These are phyloP conservation scores for Lomographa bimaculata DNA, from an alignment of 2,888 invertebrate species.

Conservation along the genomic window DNA sequence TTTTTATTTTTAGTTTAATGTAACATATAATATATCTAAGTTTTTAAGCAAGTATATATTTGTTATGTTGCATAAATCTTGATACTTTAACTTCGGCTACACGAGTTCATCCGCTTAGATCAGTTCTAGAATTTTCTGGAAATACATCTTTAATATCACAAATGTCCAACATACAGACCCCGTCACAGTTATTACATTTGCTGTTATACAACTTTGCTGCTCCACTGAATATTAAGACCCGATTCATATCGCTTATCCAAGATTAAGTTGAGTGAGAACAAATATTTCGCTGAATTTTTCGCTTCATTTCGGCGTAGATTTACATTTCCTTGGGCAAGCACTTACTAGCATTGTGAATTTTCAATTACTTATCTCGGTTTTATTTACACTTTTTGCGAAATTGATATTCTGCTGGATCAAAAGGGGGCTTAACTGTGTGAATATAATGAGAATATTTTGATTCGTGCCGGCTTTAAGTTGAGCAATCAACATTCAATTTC, in stretches of 20 bases:
- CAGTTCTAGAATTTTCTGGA: too few species aligned
- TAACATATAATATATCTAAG: too few species aligned
- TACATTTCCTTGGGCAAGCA: slow-evolving; percentile 33
- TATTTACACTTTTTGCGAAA: slow-evolving; percentile 27
- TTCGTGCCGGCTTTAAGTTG: too few species aligned
- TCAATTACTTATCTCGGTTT: slow-evolving; percentile 33
- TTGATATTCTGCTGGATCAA: slow-evolving; percentile 18
- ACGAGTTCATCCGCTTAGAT: too few species aligned
- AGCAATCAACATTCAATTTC: too few species aligned
- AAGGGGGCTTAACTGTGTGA: slow-evolving; percentile 6
- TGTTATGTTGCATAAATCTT: too few species aligned
- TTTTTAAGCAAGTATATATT: too few species aligned
- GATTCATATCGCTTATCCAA: slow-evolving; percentile 34
- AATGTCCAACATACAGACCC: neutral
- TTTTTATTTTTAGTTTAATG: too few species aligned
- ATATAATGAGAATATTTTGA: too few species aligned
- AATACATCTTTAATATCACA: too few species aligned
- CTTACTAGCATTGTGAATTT: slow-evolving; percentile 33
- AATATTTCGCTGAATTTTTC: slow-evolving; percentile 34
- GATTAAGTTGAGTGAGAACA: slow-evolving; percentile 37
- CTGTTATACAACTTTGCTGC: slow-evolving; percentile 7
- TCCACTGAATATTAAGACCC: slow-evolving; percentile 25
- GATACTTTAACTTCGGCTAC: too few species aligned
- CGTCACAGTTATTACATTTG: neutral
- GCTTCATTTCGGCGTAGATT: slow-evolving; percentile 30